A percentile compares a stretch with the other conserved stretches of the same genome.
Evolutionary conservation across 2,888 invertebrate genomes (phyloP).

Genomic region (Folsomia manolachei): DNA sequence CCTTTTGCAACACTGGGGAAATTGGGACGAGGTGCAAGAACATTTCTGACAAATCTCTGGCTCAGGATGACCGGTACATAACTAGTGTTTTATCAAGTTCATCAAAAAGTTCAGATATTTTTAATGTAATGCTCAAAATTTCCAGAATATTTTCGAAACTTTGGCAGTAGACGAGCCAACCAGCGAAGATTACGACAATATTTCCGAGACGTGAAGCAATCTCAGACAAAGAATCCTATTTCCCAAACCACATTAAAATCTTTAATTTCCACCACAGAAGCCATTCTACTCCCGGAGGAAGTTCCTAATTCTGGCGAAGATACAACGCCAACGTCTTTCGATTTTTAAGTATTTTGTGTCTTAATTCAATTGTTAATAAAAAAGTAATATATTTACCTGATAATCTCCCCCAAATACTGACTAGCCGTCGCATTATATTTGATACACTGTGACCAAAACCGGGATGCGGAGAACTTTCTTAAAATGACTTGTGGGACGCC

Average conservation of each 20-base stretch:
- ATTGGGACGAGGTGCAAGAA: not conserved
- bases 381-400: conserved; percentile 57
- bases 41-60: not conserved
- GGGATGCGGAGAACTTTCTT: conserved; percentile 60
- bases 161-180: not conserved
- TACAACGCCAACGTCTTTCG: too few relatives aligned
- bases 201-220: not conserved
- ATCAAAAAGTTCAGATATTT: too few relatives aligned
- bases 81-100: too few relatives aligned
- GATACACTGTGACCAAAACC: conserved; percentile 61
- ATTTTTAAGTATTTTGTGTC: too few relatives aligned
- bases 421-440: conserved; percentile 60
- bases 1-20: not conserved
- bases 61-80: not conserved
- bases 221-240: not conserved
- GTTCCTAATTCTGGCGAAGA: too few relatives aligned
- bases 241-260: too few relatives aligned
- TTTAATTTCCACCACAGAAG: too few relatives aligned
- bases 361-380: too few relatives aligned
- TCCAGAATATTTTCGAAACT: not conserved
- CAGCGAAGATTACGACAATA: not conserved
- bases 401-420: conserved; percentile 87
- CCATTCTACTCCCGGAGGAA: too few relatives aligned
- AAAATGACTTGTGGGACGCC: conserved; percentile 59
- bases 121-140: too few relatives aligned